phyloP scores from a whole-genome alignment of 2,888 invertebrate species.

The Venusia cambrica region DNA sequence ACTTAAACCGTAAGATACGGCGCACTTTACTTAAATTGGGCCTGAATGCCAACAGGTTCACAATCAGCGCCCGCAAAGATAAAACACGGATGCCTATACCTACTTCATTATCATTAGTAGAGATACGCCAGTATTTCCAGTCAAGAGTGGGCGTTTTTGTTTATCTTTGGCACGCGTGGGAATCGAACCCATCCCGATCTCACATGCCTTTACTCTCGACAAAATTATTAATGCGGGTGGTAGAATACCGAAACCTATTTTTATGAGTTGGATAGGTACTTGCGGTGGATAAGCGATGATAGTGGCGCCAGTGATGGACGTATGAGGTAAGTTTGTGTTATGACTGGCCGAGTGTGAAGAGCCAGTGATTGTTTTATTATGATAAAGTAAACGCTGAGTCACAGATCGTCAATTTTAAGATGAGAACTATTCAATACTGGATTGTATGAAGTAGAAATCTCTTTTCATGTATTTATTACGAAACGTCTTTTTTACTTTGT shows the following conservation, averaged over 20 bases:
- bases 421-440: constrained; percentile 1
- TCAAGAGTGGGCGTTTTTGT: constrained; percentile 59
- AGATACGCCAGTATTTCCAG: constrained; percentile 37
- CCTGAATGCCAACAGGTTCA: not conserved
- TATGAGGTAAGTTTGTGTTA: constrained; percentile 12
- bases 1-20: too few species aligned
- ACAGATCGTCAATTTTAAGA: constrained; percentile 17
- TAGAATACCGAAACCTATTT: constrained; percentile 7
- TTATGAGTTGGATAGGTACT: not conserved
- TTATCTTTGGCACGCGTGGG: constrained; percentile 66
- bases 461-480: too few species aligned
- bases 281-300: constrained; percentile 3
- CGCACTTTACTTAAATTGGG: too few species aligned
- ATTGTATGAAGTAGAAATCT: too few species aligned
- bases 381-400: constrained; percentile 40
- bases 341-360: constrained; percentile 35
- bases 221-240: constrained; percentile 12
- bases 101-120: constrained; percentile 56
- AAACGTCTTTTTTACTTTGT: too few species aligned
- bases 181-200: constrained; percentile 51
- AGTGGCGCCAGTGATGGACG: constrained; percentile 6
- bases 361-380: constrained; percentile 46
- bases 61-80: constrained; percentile 10
- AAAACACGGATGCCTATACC: constrained; percentile 33
- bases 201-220: constrained; percentile 38